Evolutionary conservation across 2,797 vertebrate species (phyloP), one percentile per base, ranked within the genome.

Genomic region (Enteromius afrohamiltoni): DNA sequence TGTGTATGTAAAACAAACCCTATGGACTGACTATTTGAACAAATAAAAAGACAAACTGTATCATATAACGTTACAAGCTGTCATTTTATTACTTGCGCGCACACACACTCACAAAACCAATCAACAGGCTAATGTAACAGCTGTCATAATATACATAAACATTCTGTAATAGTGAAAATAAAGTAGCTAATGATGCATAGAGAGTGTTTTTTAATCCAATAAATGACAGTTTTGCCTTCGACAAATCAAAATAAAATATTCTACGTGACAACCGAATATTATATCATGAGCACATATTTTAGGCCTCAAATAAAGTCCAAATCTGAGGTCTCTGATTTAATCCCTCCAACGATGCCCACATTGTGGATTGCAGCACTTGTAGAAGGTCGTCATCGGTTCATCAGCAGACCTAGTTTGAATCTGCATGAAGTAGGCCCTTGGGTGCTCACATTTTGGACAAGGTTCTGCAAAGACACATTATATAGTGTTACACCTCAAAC

Each of bases 311-410:
- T 2, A 4, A 58, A 42, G 14, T 45, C n/a, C 14, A 55, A 21
- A 19, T 55, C 3, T 14, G 58, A 62, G 23, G 23, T 16, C 58
- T 62, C 13, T 19, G 19, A 31, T 65, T 95, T 88, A 99, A 82
- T 99, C 98, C 90, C 97, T 94, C 98, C 98, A 99, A 40, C 96
- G 92, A 89, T 99, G 96, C 11, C 98, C 98, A 79, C 98, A 99
- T 87, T 93, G 96, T 21, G 85, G 84, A 5, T 90, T 96, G 93
- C 98, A 99, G 92, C 98, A 99, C 92, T 99, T 99, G 93, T 99
- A 99, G 94, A 99, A 99, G 4, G 98, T 99, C 0, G 98, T 99
- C 98, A 99, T 99, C 0, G 98, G 98, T 90, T 99, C 98, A 37
- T 99, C 98, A 0, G 98, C 98, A 45, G 98, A 99, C 89, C 98